phyloP scores from a whole-genome alignment of 2,797 vertebrate genomes.

The Myripristis jacobus region DNA sequence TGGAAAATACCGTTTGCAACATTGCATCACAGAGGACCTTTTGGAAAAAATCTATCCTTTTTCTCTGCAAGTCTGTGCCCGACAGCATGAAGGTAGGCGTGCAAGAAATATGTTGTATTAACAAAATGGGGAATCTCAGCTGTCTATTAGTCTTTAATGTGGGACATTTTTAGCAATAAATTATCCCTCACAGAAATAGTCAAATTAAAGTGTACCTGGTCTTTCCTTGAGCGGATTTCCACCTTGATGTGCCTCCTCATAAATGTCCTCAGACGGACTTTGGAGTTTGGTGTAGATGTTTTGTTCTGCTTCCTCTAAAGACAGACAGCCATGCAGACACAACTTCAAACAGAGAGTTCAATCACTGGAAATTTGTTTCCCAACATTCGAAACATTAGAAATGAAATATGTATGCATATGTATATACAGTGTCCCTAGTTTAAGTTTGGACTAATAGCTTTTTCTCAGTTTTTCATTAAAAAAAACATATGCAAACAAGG shows the following conservation, averaged over 20 bases:
- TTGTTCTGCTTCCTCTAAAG: conserved; percentile 56
- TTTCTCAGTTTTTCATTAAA: no score
- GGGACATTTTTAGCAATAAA: neutral
- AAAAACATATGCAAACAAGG: neutral
- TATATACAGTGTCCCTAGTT: no score
- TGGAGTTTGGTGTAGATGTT: conserved; percentile 61
- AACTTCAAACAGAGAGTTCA: no score
- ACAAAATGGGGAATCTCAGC: neutral
- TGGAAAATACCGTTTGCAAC: no score
- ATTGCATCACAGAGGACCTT: no score
- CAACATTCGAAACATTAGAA: no score
- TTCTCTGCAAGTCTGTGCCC: no score
- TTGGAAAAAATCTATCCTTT: no score
- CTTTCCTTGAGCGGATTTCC: neutral
- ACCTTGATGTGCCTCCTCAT: conserved; percentile 34
- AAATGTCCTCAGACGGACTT: conserved; percentile 69
- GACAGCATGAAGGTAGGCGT: no score
- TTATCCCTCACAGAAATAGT: neutral
- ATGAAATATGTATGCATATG: no score
- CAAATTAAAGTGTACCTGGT: conserved; percentile 55
- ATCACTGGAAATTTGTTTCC: no score
- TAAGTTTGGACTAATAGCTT: no score
- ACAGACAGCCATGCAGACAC: conserved; percentile 29
- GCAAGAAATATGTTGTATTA: neutral
- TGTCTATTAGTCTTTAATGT: neutral